Conservation (phyloP, 2,888 invertebrate species). For the Taphrorychus bicolor region DNA sequence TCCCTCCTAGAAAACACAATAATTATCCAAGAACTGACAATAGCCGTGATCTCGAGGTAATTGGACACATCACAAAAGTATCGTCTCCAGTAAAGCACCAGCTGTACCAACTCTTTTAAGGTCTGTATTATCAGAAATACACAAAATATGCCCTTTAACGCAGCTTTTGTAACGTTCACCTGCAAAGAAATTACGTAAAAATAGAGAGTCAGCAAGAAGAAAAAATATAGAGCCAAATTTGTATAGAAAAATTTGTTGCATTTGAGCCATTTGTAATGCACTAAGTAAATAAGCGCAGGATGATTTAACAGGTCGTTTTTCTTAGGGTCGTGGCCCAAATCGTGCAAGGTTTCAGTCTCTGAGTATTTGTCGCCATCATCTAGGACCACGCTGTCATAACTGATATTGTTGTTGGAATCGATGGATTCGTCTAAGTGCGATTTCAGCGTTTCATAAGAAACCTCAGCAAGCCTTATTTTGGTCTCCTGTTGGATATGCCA, state of each 20-base stretch:
- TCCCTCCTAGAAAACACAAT: conserved; percentile 38
- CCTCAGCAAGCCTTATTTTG: conserved; percentile 19
- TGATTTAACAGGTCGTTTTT: conserved; percentile 43
- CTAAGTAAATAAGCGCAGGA: conserved; percentile 43
- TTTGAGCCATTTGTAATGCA: conserved; percentile 44
- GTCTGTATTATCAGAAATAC: conserved; percentile 34
- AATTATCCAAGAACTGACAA: conserved; percentile 29
- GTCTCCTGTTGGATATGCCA: too few species aligned
- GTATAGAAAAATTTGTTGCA: conserved; percentile 42
- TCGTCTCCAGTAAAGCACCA: conserved; percentile 35
- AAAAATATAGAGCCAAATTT: conserved; percentile 39
- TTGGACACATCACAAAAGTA: conserved; percentile 45
- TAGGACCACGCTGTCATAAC: conserved; percentile 43
- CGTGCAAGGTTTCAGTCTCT: conserved; percentile 41
- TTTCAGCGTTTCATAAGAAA: conserved; percentile 41
- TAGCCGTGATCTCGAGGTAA: conserved; percentile 40
- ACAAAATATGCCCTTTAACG: conserved; percentile 28
- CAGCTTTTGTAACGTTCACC: conserved; percentile 5
- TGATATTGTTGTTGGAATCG: conserved; percentile 34
- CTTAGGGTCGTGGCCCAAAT: conserved; percentile 32
- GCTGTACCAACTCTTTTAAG: conserved; percentile 44
- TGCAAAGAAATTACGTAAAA: conserved; percentile 42
- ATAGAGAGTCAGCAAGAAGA: conserved; percentile 42
- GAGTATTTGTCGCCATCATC: conserved; percentile 43
- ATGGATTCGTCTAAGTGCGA: conserved; percentile 47